Evolutionary conservation across 2,113 vertebrate genomes (phyloP).

Genomic region (Lutjanus erythropterus): DNA sequence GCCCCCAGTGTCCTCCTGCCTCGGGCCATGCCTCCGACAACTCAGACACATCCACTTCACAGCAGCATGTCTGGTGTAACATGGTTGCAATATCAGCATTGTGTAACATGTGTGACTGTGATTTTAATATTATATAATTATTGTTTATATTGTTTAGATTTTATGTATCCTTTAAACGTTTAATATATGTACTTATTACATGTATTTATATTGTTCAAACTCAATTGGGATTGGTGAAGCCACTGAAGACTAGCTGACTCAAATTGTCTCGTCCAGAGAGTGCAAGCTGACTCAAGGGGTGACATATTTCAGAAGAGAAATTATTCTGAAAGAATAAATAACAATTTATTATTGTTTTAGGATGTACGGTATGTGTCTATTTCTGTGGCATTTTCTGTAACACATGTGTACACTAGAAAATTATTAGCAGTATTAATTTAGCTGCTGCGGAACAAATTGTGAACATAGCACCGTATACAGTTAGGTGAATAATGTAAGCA

Average conservation of each 20-base stretch:
- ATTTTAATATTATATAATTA: too few relatives aligned
- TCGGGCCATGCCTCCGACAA: constrained; percentile 9
- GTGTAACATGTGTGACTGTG: too few relatives aligned
- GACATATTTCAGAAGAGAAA: too few relatives aligned
- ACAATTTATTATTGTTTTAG: constrained; percentile 14
- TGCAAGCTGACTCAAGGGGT: too few relatives aligned
- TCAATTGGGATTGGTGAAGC: too few relatives aligned
- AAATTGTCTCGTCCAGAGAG: too few relatives aligned
- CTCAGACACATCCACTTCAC: neutral
- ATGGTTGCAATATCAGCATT: neutral
- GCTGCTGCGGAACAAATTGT: neutral
- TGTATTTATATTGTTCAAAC: too few relatives aligned
- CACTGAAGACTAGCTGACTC: too few relatives aligned
- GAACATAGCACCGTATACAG: neutral
- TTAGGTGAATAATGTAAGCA: neutral
- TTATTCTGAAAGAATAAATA: too few relatives aligned
- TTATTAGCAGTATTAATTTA: neutral
- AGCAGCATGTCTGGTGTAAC: neutral
- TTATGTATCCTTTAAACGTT: too few relatives aligned
- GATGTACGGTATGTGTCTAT: neutral
- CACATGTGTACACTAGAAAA: neutral
- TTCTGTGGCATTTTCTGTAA: neutral
- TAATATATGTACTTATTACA: too few relatives aligned
- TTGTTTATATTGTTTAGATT: too few relatives aligned
- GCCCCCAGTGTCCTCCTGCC: constrained; percentile 26